Evolutionary conservation across 2,113 vertebrate genomes (phyloP).

Genomic region (Poeciliopsis turrubarensis): DNA sequence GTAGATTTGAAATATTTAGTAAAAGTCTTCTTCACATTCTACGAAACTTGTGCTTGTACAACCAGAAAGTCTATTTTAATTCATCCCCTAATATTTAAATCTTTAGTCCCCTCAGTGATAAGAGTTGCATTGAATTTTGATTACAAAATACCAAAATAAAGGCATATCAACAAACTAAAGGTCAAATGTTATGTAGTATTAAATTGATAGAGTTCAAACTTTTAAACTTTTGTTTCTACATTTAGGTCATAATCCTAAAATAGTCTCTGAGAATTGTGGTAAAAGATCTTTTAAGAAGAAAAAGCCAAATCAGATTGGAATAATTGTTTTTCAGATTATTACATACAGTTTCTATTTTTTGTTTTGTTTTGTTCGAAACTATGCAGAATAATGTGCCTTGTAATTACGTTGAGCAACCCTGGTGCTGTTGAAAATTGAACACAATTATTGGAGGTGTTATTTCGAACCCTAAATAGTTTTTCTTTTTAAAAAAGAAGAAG

Average conservation of each 20-base stretch:
- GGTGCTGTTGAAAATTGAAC: neutral
- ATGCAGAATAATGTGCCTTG: neutral
- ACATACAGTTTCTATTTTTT: neutral
- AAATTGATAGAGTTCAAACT: neutral
- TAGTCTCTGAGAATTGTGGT: neutral
- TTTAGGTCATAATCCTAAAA: neutral
- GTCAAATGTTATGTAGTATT: neutral
- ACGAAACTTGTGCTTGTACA: too few species aligned
- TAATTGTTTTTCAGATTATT: conserved; percentile 2
- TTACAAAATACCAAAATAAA: too few species aligned
- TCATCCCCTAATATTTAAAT: too few species aligned
- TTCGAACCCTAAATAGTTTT: neutral
- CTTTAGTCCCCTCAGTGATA: too few species aligned
- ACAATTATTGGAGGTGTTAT: neutral
- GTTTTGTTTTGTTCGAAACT: neutral
- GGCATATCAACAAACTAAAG: neutral
- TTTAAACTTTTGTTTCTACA: neutral
- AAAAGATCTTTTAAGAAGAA: neutral
- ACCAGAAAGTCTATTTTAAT: too few species aligned
- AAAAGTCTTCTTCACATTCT: too few species aligned
- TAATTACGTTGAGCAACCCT: neutral
- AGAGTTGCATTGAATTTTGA: too few species aligned
- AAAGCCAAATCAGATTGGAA: neutral
- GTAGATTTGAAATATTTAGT: too few species aligned
- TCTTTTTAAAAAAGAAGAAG: neutral